A percentile compares a stretch with the other conserved stretches of the same genome.
These are phyloP conservation scores for Trachythela sp. DNA, from an alignment of 64 coral and sea anemone species.

Conservation along the genomic window DNA sequence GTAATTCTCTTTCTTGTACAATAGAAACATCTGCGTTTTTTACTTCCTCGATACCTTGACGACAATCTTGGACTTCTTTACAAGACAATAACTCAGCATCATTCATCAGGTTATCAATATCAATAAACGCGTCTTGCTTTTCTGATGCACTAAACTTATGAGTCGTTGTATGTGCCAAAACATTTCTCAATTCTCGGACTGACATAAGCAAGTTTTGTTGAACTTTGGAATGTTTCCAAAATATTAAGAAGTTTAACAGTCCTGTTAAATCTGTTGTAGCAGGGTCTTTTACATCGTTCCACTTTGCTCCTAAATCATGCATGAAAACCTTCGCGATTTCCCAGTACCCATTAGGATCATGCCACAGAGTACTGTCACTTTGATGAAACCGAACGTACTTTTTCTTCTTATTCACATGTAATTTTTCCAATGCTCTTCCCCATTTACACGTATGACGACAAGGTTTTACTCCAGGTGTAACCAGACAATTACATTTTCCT, in stretches of 20 bases:
- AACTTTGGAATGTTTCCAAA: constrained; percentile 1
- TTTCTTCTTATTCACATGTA: background rate
- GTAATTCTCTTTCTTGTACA: background rate
- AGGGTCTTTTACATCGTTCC: background rate
- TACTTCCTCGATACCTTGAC: background rate
- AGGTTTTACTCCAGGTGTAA: background rate
- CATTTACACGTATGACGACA: background rate
- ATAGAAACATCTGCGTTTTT: background rate
- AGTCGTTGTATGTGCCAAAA: background rate
- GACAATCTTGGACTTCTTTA: background rate
- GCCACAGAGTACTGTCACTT: background rate
- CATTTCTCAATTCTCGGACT: background rate
- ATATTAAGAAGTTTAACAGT: background rate
- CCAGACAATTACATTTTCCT: background rate
- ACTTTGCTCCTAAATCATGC: background rate
- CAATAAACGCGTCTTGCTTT: background rate
- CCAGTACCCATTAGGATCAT: constrained; percentile 15
- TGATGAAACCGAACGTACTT: background rate
- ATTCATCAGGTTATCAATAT: background rate
- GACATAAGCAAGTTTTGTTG: background rate
- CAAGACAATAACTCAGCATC: background rate
- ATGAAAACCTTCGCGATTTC: constrained; percentile 8
- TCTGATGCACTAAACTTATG: background rate
- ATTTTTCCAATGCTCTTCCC: background rate
- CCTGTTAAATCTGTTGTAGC: background rate